Conservation (phyloP, 2,888 invertebrate species). For the Lottia scabra region DNA sequence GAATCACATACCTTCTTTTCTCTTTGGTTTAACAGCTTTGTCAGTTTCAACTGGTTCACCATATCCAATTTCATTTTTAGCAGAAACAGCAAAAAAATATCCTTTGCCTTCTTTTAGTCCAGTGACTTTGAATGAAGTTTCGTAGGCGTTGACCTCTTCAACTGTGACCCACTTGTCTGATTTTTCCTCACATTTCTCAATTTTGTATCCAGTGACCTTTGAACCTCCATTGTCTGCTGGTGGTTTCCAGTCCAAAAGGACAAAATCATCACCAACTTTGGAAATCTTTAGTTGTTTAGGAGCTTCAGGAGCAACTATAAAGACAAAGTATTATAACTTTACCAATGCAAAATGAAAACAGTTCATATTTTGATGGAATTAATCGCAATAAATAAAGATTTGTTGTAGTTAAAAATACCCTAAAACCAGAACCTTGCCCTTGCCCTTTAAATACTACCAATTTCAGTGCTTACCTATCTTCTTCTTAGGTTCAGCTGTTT, state of each 20-base stretch:
- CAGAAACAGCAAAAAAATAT: slow-evolving; percentile 87
- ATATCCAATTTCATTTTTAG: slow-evolving; percentile 83
- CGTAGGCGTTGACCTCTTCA: slow-evolving; percentile 19
- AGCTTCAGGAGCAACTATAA: slow-evolving; percentile 24
- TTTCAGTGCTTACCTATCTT: slow-evolving; percentile 41
- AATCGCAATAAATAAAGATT: no score
- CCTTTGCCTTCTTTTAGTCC: slow-evolving; percentile 66
- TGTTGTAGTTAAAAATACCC: no score
- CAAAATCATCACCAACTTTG: slow-evolving; percentile 21
- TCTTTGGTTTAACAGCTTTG: slow-evolving; percentile 19
- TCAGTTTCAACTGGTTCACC: slow-evolving; percentile 17
- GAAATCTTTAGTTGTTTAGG: slow-evolving; percentile 18
- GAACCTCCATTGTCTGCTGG: slow-evolving; percentile 57
- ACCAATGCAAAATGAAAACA: no score
- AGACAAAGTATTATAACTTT: no score
- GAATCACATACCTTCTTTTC: slow-evolving; percentile 16
- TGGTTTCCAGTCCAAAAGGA: slow-evolving; percentile 54
- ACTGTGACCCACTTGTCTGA: slow-evolving; percentile 26
- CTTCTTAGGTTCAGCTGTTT: slow-evolving; percentile 45
- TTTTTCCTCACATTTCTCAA: slow-evolving; percentile 29
- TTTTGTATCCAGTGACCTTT: slow-evolving; percentile 37
- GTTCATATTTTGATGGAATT: no score
- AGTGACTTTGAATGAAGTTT: slow-evolving; percentile 33
- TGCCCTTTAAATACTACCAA: no score
- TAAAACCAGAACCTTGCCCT: no score